phyloP scores from a whole-genome alignment of 2,113 vertebrate genomes.

The Aplodontia rufa region DNA sequence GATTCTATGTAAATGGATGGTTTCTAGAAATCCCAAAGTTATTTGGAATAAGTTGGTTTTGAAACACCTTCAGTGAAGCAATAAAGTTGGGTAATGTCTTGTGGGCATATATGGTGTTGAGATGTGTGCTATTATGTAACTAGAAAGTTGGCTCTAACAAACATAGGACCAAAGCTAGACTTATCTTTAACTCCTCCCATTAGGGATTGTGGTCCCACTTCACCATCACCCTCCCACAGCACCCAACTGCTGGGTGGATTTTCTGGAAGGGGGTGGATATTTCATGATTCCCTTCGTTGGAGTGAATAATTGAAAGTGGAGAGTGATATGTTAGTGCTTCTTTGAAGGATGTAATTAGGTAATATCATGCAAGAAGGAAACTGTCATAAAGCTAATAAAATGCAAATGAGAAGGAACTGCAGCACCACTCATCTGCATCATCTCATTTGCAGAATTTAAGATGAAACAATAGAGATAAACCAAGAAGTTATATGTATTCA shows the following conservation, averaged over 20 bases:
- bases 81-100: background rate
- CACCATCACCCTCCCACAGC: background rate
- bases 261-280: conserved; percentile 44
- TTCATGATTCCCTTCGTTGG: conserved; percentile 73
- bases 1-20: background rate
- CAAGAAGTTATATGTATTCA: conserved; percentile 17
- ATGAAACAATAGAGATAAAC: conserved; percentile 66
- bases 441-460: conserved; percentile 69
- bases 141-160: background rate
- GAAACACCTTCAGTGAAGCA: background rate
- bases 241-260: background rate
- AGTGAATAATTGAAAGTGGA: conserved; percentile 78
- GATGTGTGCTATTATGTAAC: background rate
- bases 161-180: background rate
- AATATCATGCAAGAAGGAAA: conserved; percentile 74
- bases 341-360: conserved; percentile 78
- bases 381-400: conserved; percentile 75
- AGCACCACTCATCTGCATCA: conserved; percentile 63
- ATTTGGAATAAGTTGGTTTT: background rate
- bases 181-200: background rate
- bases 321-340: conserved; percentile 58
- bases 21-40: conserved; percentile 4
- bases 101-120: background rate
- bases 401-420: conserved; percentile 67
- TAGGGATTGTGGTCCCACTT: background rate